Conservation (phyloP, 2,888 invertebrate species). For the Harpagoxenus sublaevis region DNA sequence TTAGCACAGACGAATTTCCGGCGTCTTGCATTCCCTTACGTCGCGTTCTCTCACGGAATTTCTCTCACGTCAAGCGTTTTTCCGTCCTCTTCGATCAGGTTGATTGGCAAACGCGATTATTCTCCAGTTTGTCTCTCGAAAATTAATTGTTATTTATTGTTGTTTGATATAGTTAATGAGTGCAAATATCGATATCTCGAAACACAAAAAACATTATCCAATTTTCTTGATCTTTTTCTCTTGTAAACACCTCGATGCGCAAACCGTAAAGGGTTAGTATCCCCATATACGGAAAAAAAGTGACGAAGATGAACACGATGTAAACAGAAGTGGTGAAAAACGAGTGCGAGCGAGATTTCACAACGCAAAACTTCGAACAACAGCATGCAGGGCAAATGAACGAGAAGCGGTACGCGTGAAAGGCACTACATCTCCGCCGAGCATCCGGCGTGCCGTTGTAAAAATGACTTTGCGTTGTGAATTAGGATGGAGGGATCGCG, state of each 20-base stretch:
- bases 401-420: conserved; percentile 37
- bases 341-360: neutral
- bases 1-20: conserved; percentile 83
- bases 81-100: conserved; percentile 43
- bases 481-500: conserved; percentile 34
- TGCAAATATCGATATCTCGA: neutral
- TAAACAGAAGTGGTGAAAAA: conserved; percentile 43
- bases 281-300: neutral
- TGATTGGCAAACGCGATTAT: conserved; percentile 59
- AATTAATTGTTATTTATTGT: conserved; percentile 6
- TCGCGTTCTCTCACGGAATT: conserved; percentile 63
- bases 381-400: conserved; percentile 23
- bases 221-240: neutral
- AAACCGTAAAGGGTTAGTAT: neutral
- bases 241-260: neutral
- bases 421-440: conserved; percentile 49
- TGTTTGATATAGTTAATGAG: neutral
- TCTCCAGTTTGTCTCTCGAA: neutral
- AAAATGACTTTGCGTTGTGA: conserved; percentile 44
- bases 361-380: conserved; percentile 40
- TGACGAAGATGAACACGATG: conserved; percentile 5
- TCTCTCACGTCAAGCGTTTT: conserved; percentile 58
- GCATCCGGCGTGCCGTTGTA: conserved; percentile 48
- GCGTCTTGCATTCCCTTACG: conserved; percentile 68
- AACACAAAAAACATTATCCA: neutral